These are phyloP conservation scores for Ditula angustiorana DNA, from an alignment of 2,888 invertebrate genomes.

Conservation along the genomic window DNA sequence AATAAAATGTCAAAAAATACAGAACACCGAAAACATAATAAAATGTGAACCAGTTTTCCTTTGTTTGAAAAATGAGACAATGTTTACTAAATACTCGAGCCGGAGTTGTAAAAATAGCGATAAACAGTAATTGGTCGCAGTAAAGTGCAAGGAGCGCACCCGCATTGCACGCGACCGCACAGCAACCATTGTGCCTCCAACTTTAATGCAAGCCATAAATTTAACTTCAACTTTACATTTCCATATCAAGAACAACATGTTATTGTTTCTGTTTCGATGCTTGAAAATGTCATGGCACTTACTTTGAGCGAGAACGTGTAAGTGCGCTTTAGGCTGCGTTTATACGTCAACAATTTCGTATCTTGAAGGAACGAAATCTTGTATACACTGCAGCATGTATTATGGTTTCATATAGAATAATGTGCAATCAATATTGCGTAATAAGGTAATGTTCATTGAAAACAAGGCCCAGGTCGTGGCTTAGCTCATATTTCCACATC, in stretches of 20 bases:
- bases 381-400: no score
- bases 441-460: background rate
- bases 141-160: constrained; percentile 62
- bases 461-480: background rate
- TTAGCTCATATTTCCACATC: constrained; percentile 13
- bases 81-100: constrained; percentile 59
- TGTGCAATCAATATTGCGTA: background rate
- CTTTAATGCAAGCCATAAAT: constrained; percentile 61
- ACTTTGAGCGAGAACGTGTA: constrained; percentile 50
- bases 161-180: constrained; percentile 63
- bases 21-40: background rate
- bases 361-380: no score
- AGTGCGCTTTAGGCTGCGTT: background rate
- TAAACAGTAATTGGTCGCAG: constrained; percentile 64
- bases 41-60: background rate
- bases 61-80: constrained; percentile 41
- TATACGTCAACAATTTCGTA: no score
- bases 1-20: background rate
- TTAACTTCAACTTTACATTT: constrained; percentile 59
- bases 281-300: constrained; percentile 41
- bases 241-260: constrained; percentile 65
- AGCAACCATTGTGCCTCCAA: constrained; percentile 57
- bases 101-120: constrained; percentile 53
- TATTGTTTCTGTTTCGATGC: constrained; percentile 45
- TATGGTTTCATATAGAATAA: background rate